These are phyloP conservation scores for Glandiceps talaboti DNA, from an alignment of 53 echinoderm and acorn worm genomes.

Conservation along the genomic window DNA sequence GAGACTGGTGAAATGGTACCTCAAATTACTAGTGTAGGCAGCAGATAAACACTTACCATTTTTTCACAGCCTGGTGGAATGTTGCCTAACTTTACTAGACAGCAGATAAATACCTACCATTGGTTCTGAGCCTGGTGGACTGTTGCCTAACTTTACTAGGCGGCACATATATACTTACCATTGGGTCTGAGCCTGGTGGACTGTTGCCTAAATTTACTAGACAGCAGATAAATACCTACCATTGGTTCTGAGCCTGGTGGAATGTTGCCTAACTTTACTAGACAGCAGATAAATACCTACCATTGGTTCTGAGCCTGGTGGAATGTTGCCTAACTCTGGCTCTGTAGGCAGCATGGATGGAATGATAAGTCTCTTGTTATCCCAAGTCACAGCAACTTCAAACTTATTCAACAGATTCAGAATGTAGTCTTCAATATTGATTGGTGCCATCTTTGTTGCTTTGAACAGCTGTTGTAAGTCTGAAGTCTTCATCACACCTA, in stretches of 20 bases:
- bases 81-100: too few species aligned
- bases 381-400: slow-evolving; percentile 93
- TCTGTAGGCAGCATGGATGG: slow-evolving; percentile 71
- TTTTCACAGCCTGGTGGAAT: too few species aligned
- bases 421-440: slow-evolving; percentile 56
- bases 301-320: not conserved
- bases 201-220: too few species aligned
- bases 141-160: too few species aligned
- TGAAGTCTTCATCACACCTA: slow-evolving; percentile 85
- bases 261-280: not conserved
- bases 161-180: too few species aligned
- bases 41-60: too few species aligned
- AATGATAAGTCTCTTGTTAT: slow-evolving; percentile 67
- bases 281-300: not conserved
- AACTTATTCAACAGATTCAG: slow-evolving; percentile 87
- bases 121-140: too few species aligned
- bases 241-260: not conserved
- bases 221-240: too few species aligned
- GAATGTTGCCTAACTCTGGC: not conserved
- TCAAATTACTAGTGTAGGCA: too few species aligned
- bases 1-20: too few species aligned
- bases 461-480: slow-evolving; percentile 82
- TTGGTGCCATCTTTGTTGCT: slow-evolving; percentile 47
- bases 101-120: too few species aligned
- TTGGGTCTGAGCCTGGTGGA: too few species aligned